These are phyloP conservation scores for Cataglyphis cursor DNA, from an alignment of 2,888 invertebrate species.

Conservation along the genomic window DNA sequence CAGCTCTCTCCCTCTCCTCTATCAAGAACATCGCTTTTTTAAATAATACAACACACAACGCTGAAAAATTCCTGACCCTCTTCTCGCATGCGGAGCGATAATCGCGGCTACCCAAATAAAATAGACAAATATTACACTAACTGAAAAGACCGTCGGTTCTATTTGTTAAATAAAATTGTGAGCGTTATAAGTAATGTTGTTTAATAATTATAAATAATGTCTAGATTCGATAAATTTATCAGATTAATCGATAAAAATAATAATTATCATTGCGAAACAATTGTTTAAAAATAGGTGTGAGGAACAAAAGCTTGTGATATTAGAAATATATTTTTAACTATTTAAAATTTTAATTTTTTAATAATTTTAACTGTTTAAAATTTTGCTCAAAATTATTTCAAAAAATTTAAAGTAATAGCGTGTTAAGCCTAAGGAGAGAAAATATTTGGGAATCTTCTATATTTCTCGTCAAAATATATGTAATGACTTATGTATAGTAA, in stretches of 20 bases:
- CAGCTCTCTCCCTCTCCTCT: slow-evolving; percentile 11
- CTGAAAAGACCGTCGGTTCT: background rate
- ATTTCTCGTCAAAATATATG: background rate
- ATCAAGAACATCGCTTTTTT: slow-evolving; percentile 71
- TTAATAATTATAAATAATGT: slow-evolving; percentile 1
- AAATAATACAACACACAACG: slow-evolving; percentile 79
- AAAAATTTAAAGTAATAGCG: background rate
- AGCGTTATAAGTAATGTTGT: background rate
- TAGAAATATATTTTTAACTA: no score
- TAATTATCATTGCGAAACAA: background rate
- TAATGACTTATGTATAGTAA: background rate
- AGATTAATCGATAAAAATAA: background rate
- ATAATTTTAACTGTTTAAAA: background rate
- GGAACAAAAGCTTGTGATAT: no score
- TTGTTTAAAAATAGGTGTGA: background rate
- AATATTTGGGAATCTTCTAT: background rate
- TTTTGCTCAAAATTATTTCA: background rate
- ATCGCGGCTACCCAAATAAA: slow-evolving; percentile 15
- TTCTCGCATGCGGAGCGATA: slow-evolving; percentile 4
- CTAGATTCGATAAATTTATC: background rate
- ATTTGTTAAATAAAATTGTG: background rate
- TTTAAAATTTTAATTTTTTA: no score
- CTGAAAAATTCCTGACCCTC: slow-evolving; percentile 26
- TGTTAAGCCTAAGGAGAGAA: background rate
- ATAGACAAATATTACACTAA: background rate